Evolutionary conservation across 2,888 invertebrate species (phyloP).

Genomic region (Caenorhabditis virilis): DNA sequence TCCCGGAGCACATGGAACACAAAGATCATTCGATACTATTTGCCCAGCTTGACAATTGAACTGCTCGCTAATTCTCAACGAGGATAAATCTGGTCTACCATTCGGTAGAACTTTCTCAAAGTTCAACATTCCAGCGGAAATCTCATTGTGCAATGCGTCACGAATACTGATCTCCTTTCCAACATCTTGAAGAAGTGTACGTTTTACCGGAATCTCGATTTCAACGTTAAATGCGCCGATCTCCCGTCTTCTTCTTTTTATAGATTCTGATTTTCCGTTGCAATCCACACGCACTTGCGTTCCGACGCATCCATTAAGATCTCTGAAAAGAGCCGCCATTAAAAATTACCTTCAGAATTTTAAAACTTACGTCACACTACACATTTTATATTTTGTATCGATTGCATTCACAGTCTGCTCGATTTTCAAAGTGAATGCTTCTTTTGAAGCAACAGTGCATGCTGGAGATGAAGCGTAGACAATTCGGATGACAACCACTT

Average conservation of each 20-base stretch:
- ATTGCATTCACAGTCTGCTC: conserved; percentile 85
- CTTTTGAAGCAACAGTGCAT: conserved; percentile 85
- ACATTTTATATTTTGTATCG: conserved; percentile 95
- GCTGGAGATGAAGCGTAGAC: conserved; percentile 93
- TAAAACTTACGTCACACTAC: conserved; percentile 73
- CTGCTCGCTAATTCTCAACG: conserved; percentile 83
- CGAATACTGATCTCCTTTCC: conserved; percentile 67
- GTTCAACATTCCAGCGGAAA: conserved; percentile 79
- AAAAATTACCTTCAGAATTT: background rate
- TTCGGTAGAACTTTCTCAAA: conserved; percentile 76
- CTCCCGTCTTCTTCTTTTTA: conserved; percentile 10
- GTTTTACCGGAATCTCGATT: conserved; percentile 51
- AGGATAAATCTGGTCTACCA: conserved; percentile 89
- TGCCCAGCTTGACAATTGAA: conserved; percentile 91
- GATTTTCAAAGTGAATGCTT: conserved; percentile 77
- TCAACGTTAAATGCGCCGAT: conserved; percentile 31
- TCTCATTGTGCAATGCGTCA: conserved; percentile 83
- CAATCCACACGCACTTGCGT: conserved; percentile 74
- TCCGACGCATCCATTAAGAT: conserved; percentile 85
- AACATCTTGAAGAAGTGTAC: conserved; percentile 17
- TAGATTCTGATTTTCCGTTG: conserved; percentile 70
- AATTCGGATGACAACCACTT: conserved; percentile 90
- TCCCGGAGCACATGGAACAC: conserved; percentile 74
- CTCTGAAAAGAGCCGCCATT: conserved; percentile 23
- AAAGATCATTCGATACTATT: conserved; percentile 89